Base-by-base conservation (phyloP, 2,797 vertebrate genomes). In the Furcifer pardalis region DNA sequence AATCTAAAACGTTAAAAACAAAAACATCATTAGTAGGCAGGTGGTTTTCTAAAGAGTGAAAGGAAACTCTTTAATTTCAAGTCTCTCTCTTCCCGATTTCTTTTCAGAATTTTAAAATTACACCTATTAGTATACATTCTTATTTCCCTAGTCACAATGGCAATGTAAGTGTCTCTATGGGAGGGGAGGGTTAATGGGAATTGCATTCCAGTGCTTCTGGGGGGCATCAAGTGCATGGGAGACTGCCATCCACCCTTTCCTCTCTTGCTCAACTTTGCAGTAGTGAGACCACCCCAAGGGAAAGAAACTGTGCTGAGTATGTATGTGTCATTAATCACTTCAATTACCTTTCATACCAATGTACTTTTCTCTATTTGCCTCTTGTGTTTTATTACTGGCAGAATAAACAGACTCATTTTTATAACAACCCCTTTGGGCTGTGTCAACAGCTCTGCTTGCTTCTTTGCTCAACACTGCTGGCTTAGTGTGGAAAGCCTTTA, bases 311-410 rank as follows among this genome's bases (percentile, higher is more conserved):
- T 9, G 89, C 86, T 93, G 25, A 42, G 56, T 94, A 92, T 62
- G 65, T 84, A 81, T 62, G 52, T 87, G 91, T 77, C 92, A 90
- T 95, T 94, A 94, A 95, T 95, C 94, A 95, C 92, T 60, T 17
- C 63, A 75, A 90, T 91, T 91, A 93, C 92, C 91, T 94, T 94
- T 93, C 94, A 91, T 88, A 89, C 86, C 62, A 68, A 86, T 2
- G 86, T 5, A 15, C n/a, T 89, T 92, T 91, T 90, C 93, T 93
- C 94, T 94, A 89, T 92, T 15, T 32, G 85, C 91, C 44, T 90
- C 86, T 86, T 87, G 86, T 88, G 76, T 77, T 8, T 21, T 89
- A 86, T 91, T 86, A 77, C 89, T 89, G 82, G 83, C 46, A 94
- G 88, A 93, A 87, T 89, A 94, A 94, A 92, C 75, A 90, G 82